Base-by-base conservation (phyloP, 1,140 invertebrate genomes). In the Myzus persicae region DNA sequence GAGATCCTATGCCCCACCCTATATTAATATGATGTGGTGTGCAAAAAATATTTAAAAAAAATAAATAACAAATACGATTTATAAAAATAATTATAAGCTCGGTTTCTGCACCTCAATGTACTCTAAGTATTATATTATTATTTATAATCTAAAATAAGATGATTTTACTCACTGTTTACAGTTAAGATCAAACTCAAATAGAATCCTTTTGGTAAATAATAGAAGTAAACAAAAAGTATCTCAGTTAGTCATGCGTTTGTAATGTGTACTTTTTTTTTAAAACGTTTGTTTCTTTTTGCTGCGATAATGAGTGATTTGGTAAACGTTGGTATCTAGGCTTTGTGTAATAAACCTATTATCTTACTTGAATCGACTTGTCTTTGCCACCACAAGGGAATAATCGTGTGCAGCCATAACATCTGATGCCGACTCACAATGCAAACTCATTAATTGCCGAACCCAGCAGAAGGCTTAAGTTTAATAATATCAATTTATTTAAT, bases 401-500 rank as follows among this genome's bases (percentile, higher is more conserved):
- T 89, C 48, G 48, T 14, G 22, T 26, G 48, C 36, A 54, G 44
- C 42, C 46, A 36, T 87, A 26, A 26, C 18, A 7, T 24, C 18
- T 40, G 38, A 7, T 24, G 36, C 36, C 36, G 44, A 26, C 46
- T 20, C 11, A 40, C 24, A 89, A 40, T 54, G 22, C 48, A 54
- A 38, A 3, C 38, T 54, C 48, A 40, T 89, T 89, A 89, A 54
- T 54, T 54, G 36, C 24, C 18, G 36, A 89, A 89, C 36, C 24
- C 87, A 26, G 51, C 40, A 54, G 46, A 89, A 54, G 22, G 36
- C 48, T 40, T 89, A 54, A 54, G 48, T 54, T 89, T 89, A 54
- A 54, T 89, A 54, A 89, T 89, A 54, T 89, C 46, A 89, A 89
- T 89, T 89, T 54, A 26, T 89, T 89, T 40, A 26, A 89, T 89